Evolutionary conservation across 2,888 invertebrate species (phyloP), one percentile per base, ranked within the genome.

Genomic region (Deilephila elpenor): DNA sequence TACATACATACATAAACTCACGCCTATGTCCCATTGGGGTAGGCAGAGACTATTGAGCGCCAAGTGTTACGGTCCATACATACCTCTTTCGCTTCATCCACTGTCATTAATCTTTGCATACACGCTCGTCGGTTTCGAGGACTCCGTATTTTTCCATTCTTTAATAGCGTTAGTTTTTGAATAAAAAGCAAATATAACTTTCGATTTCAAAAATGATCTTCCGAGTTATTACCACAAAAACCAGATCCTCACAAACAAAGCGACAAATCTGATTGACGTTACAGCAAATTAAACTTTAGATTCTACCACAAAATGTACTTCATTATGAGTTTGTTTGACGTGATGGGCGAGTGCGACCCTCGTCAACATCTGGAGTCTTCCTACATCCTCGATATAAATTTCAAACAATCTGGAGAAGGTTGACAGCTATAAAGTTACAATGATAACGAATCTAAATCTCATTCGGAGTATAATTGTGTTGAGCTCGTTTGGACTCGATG

Each of bases 321-420:
- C 80, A 87, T 89, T 87, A 87, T 78, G 80, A 82, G 75, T 84
- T 79, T 78, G 78, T 80, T 82, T 83, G 78, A 85, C 80, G 78
- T 75, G 78, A 81, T 83, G 74, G 80, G 81, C 74, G 80, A 81
- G 76, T 78, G 75, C 76, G 78, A 86, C 86, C 85, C 84, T 86
- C 81, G 80, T 86, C 87, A 84, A 74, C 74, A 77, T 77, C 75
- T 78, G 77, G 76, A 79, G 77, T 71, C 59, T n/a, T 71, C 70
- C 17, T 32, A 70, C 32, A n/a, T 32, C 32, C 11, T n/a, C 32
- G 72, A 79, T 82, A 84, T 85, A 81, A 80, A 83, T 83, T 83
- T 83, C 76, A 77, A 78, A 79, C 78, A 80, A 79, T 80, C 83
- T 79, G 75, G 78, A 79, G 75, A 71, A 75, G n/a, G 25, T 75